phyloP scores from a whole-genome alignment of 30 jellyfish, hydroid and myxozoan genomes.

The Cassiopea xamachana region DNA sequence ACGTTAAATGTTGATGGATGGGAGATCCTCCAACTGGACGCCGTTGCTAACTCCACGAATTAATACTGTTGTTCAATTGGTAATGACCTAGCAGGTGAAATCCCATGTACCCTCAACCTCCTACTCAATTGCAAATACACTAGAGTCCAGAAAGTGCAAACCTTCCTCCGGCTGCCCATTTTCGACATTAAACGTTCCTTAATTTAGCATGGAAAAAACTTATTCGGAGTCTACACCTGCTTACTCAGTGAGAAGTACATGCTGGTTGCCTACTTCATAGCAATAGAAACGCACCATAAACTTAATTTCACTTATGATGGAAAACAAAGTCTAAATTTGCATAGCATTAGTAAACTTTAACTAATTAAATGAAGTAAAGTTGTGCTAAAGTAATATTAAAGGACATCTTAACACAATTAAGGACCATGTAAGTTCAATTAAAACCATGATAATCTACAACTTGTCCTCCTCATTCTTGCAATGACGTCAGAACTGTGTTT shows the following conservation, averaged over 20 bases:
- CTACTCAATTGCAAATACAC: background rate
- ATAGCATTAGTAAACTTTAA: background rate
- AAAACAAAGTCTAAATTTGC: conserved; percentile 1
- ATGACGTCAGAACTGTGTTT: conserved; percentile 50
- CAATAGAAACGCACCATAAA: background rate
- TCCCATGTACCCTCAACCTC: too few species aligned
- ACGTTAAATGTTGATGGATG: too few species aligned
- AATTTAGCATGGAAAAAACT: background rate
- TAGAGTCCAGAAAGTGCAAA: conserved; percentile 16
- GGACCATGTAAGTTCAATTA: conserved; percentile 10
- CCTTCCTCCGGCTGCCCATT: conserved; percentile 20
- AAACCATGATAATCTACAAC: conserved; percentile 58
- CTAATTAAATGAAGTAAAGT: conserved; percentile 25
- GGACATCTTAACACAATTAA: background rate
- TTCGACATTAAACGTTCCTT: conserved; percentile 3
- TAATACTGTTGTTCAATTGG: too few species aligned
- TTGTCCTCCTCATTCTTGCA: conserved; percentile 46
- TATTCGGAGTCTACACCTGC: background rate
- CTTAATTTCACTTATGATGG: background rate
- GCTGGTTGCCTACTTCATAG: background rate
- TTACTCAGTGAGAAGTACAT: background rate
- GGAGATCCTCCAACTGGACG: too few species aligned
- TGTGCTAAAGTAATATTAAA: background rate
- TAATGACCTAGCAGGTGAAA: too few species aligned
- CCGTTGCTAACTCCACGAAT: too few species aligned